Evolutionary conservation across 2,888 invertebrate genomes (phyloP).

Genomic region (Diachrysia chrysitis): DNA sequence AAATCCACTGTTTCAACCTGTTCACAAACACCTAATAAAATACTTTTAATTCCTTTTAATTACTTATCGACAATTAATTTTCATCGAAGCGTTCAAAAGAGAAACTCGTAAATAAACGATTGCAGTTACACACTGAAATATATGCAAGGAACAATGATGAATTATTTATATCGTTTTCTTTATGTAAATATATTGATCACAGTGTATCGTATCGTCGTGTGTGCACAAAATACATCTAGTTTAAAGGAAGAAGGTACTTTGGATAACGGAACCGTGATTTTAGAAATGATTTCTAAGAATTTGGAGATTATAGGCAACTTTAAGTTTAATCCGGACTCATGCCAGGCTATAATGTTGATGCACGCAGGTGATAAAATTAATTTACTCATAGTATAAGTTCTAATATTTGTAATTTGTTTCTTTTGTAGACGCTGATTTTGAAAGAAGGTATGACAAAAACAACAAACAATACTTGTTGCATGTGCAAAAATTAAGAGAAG

Average conservation of each 20-base stretch:
- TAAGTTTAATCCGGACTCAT: too few species aligned
- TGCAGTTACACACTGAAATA: constrained; percentile 31
- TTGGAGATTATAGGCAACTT: too few species aligned
- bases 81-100: constrained; percentile 68
- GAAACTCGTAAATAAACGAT: constrained; percentile 46
- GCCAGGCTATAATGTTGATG: too few species aligned
- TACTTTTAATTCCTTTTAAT: not conserved
- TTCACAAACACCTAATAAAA: constrained; percentile 5
- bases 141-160: constrained; percentile 25
- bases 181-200: constrained; percentile 18
- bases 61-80: constrained; percentile 67
- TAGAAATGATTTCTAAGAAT: too few species aligned
- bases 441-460: constrained; percentile 31
- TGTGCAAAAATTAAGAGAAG: constrained; percentile 75
- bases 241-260: constrained; percentile 10
- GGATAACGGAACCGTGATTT: not conserved
- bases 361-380: too few species aligned
- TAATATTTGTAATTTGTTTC: constrained; percentile 10
- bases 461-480: constrained; percentile 72
- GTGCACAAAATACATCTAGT: constrained; percentile 24
- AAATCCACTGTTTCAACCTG: not conserved
- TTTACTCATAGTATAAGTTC: too few species aligned
- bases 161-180: not conserved
- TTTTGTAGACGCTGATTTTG: constrained; percentile 32
- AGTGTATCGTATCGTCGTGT: constrained; percentile 28